Conservation (phyloP, 2,113 vertebrate genomes). For the Polypterus senegalus region DNA sequence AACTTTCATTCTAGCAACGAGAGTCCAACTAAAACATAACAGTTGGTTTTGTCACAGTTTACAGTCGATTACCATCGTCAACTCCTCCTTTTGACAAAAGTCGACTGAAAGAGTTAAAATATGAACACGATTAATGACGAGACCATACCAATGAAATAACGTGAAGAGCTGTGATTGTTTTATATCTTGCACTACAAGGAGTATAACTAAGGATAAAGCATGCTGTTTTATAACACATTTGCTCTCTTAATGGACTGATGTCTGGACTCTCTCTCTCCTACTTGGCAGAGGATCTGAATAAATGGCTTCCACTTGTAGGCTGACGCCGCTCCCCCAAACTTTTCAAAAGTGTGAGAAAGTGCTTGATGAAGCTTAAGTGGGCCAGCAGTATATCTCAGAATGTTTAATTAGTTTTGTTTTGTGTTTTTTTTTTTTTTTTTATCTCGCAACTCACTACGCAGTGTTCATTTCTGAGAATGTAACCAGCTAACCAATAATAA, state of each 20-base stretch:
- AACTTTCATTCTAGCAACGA: too few species aligned
- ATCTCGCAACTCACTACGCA: slow-evolving; percentile 8
- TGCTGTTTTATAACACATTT: slow-evolving; percentile 24
- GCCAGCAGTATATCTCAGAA: background rate
- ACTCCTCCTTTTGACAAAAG: too few species aligned
- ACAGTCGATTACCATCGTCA: too few species aligned
- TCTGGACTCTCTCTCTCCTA: slow-evolving; percentile 32
- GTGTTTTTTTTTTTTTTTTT: slow-evolving; percentile 1
- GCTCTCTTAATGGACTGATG: slow-evolving; percentile 29
- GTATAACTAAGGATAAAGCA: background rate
- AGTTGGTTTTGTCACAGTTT: too few species aligned
- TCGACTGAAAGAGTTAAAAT: too few species aligned
- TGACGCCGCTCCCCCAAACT: slow-evolving; percentile 6
- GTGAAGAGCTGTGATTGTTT: too few species aligned
- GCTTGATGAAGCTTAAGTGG: background rate
- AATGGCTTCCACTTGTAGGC: slow-evolving; percentile 24
- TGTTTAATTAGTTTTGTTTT: background rate
- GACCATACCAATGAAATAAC: too few species aligned
- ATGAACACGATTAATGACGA: too few species aligned
- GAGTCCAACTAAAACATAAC: too few species aligned
- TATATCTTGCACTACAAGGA: too few species aligned
- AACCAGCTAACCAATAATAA: slow-evolving; percentile 32
- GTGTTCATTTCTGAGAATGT: slow-evolving; percentile 31
- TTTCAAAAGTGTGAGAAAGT: slow-evolving; percentile 4
- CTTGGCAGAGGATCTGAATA: slow-evolving; percentile 26